Evolutionary conservation across 2,888 invertebrate species (phyloP), one percentile per base, ranked within the genome.

Genomic region (Harmothoe impar): DNA sequence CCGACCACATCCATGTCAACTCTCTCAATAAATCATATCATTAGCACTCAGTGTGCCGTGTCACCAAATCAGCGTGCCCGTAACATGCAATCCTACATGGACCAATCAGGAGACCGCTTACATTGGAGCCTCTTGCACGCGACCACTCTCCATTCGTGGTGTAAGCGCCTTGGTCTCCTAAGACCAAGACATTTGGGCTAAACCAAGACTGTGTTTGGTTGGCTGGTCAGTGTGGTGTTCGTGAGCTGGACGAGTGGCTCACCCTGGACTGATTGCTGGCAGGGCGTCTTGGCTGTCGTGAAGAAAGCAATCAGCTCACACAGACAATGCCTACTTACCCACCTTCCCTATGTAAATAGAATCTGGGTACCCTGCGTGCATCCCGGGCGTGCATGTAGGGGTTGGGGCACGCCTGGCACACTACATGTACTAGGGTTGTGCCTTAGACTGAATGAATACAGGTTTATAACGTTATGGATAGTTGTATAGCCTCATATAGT

Each of bases 1-100:
- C 29, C 81, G 5, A 81, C 81, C 81, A 33, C 81, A 81, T 7
- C 43, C 81, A 81, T 43, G 81, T 35, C 43, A 33, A 81, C 43
- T 43, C 33, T 17, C 43, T 81, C 81, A 81, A 81, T 81, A 81
- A 81, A 81, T 81, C 81, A 81, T 81, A n/a, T 81, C 81, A 81
- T 81, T 81, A 81, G 81, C 81, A 43, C 81, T 81, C 43, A 23
- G 7, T 35, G 7, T 43, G 43, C 17, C 81, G 7, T 81, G 81
- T 81, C 81, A 81, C 81, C 81, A 81, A 81, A 81, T 81, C 81
- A 81, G 23, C 81, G 43, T 35, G 33, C 81, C 81, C 33, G 35
- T 81, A 81, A 23, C 81, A 81, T 43, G 81, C 81, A 43, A 81
- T 43, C 81, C 81, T 33, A 81, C 81, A 43, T 10, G 81, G 81